A percentile compares a stretch with the other conserved stretches of the same genome.
Evolutionary conservation across 1,140 invertebrate genomes (phyloP).

Genomic region (Trichomalopsis sarcophagae): DNA sequence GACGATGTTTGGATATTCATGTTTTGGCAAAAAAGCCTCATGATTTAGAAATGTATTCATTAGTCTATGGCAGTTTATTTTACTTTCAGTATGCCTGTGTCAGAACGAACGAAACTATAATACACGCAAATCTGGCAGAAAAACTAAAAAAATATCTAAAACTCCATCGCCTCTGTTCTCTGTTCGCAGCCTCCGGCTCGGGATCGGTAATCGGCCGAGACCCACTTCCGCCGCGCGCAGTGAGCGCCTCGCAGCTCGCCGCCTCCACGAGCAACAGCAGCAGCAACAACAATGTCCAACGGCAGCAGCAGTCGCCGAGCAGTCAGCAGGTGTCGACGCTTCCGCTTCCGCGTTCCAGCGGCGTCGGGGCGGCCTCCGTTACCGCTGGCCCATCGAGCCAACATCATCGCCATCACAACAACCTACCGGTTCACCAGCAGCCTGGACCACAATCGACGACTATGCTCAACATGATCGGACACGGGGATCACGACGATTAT

Average conservation of each 20-base stretch:
- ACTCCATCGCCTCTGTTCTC: neutral
- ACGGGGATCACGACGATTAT: conserved; percentile 45
- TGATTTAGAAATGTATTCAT: too few species aligned
- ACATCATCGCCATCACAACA: conserved; percentile 46
- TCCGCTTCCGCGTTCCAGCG: conserved; percentile 58
- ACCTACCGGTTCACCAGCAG: conserved; percentile 60
- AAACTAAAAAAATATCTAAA: neutral
- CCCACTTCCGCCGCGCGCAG: conserved; percentile 72
- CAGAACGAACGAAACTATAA: neutral
- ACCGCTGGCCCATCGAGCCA: conserved; percentile 48
- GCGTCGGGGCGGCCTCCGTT: conserved; percentile 45
- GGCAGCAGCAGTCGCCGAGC: conserved; percentile 66
- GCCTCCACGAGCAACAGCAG: conserved; percentile 56
- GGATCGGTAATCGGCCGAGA: conserved; percentile 77
- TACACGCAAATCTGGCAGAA: neutral
- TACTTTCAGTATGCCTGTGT: neutral
- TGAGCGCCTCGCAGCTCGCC: conserved; percentile 73
- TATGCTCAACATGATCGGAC: conserved; percentile 23
- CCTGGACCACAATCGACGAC: conserved; percentile 48
- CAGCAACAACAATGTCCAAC: conserved; percentile 52
- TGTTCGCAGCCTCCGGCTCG: conserved; percentile 76
- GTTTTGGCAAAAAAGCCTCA: neutral
- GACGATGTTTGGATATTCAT: neutral
- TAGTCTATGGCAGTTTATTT: too few species aligned
- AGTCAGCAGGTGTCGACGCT: conserved; percentile 69